Conservation (phyloP, 2,113 vertebrate species). For the Conger conger region DNA sequence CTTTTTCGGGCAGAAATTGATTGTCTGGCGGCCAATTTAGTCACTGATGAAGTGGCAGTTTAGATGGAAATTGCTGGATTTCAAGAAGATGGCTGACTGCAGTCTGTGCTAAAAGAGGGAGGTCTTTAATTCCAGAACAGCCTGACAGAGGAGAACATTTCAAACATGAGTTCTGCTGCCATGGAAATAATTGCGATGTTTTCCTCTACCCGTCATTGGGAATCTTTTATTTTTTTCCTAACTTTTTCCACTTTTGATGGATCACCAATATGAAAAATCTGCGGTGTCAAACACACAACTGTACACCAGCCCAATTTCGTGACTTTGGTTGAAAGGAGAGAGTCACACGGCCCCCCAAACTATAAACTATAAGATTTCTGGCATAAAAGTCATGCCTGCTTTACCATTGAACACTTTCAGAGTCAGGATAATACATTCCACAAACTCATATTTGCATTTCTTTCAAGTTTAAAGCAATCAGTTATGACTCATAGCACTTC, state of each 20-base stretch:
- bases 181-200: neutral
- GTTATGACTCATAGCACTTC: neutral
- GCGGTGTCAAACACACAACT: neutral
- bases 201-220: neutral
- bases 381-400: neutral
- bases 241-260: neutral
- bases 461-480: neutral
- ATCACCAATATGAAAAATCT: neutral
- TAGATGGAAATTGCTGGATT: neutral
- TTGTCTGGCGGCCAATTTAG: slow-evolving; percentile 1
- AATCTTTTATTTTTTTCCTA: neutral
- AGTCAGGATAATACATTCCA: neutral
- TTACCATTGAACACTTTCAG: neutral
- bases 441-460: neutral
- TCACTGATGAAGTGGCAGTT: neutral
- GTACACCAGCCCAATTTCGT: neutral
- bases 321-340: no score
- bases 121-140: neutral
- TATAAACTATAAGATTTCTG: neutral
- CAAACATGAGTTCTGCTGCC: neutral
- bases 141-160: neutral
- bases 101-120: neutral
- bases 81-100: neutral
- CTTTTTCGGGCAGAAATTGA: neutral
- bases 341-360: neutral